Evolutionary conservation across 1,140 invertebrate genomes (phyloP).

Genomic region (Liolophura sinensis): DNA sequence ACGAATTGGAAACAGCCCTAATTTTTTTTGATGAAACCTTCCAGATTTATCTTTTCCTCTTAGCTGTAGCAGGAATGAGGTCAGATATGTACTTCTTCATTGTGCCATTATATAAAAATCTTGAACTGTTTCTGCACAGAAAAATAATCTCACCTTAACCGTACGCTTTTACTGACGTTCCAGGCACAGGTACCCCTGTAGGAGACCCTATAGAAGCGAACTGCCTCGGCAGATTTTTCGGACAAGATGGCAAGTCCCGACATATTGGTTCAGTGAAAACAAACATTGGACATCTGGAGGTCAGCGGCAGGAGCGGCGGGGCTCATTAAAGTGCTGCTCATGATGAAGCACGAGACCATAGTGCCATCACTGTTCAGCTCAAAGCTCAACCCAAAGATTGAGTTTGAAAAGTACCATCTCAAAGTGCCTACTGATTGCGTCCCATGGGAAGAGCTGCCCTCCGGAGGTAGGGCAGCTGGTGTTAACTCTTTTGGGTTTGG

Average conservation of each 20-base stretch:
- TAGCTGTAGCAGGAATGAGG: background rate
- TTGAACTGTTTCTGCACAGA: no score
- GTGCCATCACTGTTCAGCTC: slow-evolving; percentile 61
- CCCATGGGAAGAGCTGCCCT: slow-evolving; percentile 6
- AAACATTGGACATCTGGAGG: slow-evolving; percentile 64
- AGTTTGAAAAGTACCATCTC: slow-evolving; percentile 31
- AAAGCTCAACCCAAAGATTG: slow-evolving; percentile 59
- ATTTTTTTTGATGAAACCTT: no score
- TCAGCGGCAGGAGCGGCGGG: slow-evolving; percentile 88
- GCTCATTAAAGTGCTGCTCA: slow-evolving; percentile 70
- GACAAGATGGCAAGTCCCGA: slow-evolving; percentile 9
- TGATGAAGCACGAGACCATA: slow-evolving; percentile 40
- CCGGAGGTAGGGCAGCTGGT: slow-evolving; percentile 19
- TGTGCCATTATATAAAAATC: no score
- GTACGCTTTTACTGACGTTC: background rate
- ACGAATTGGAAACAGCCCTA: no score
- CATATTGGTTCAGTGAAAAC: slow-evolving; percentile 46
- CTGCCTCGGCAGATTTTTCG: slow-evolving; percentile 19
- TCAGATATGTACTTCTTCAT: no score
- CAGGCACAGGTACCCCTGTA: slow-evolving; percentile 31
- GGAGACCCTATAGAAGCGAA: slow-evolving; percentile 31
- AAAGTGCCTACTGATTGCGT: slow-evolving; percentile 24
- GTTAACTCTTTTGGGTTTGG: slow-evolving; percentile 48
- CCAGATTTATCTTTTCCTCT: no score
- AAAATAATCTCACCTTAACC: no score